Evolutionary conservation across 2,888 invertebrate genomes (phyloP).

Genomic region (Caenorhabditis imperialis): DNA sequence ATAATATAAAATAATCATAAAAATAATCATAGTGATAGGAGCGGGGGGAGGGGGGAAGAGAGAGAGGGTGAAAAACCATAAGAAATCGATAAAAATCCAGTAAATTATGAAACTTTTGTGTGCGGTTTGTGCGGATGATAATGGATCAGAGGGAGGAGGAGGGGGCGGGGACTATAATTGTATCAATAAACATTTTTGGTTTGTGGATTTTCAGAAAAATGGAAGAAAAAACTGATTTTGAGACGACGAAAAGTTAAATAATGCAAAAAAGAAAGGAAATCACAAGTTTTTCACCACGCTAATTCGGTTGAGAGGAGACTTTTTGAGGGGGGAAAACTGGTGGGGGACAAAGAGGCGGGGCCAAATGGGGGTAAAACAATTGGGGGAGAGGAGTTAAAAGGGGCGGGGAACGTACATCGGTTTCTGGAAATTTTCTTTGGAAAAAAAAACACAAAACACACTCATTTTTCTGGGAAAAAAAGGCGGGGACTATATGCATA

Average conservation of each 20-base stretch:
- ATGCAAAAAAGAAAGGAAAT: constrained; percentile 49
- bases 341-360: not conserved
- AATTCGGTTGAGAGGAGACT: constrained; percentile 41
- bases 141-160: constrained; percentile 3
- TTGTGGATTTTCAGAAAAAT: constrained; percentile 3
- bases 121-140: no score
- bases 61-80: constrained; percentile 29
- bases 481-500: constrained; percentile 15
- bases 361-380: constrained; percentile 18
- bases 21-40: constrained; percentile 41
- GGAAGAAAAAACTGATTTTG: constrained; percentile 1
- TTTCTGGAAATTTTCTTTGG: constrained; percentile 32
- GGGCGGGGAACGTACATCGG: constrained; percentile 27
- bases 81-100: constrained; percentile 52
- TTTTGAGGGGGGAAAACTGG: constrained; percentile 14
- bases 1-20: constrained; percentile 49
- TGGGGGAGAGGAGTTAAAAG: constrained; percentile 5
- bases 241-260: constrained; percentile 13
- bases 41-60: constrained; percentile 1
- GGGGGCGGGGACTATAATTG: no score
- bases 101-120: constrained; percentile 45
- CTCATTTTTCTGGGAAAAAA: not conserved
- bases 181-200: no score
- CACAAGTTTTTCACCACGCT: constrained; percentile 62
- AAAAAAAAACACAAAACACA: constrained; percentile 20